phyloP scores from a whole-genome alignment of 2,888 invertebrate species.

The Chrysotoxum bicinctum region DNA sequence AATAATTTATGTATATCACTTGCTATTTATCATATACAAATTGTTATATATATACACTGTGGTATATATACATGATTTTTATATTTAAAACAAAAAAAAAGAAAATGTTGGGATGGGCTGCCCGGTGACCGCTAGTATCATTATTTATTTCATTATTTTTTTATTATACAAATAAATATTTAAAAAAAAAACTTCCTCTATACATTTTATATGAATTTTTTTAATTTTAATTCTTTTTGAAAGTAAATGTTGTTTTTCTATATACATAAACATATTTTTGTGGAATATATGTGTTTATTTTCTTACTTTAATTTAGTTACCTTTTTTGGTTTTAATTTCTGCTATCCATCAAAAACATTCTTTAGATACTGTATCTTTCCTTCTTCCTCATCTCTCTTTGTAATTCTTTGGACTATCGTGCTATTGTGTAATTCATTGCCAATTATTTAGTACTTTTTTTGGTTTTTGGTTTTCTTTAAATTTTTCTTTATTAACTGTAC shows the following conservation, averaged over 20 bases:
- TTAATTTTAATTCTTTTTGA: conserved; percentile 48
- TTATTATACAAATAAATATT: conserved; percentile 78
- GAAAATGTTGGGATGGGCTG: conserved; percentile 82
- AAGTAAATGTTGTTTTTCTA: conserved; percentile 68
- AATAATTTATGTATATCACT: conserved; percentile 74
- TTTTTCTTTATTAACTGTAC: conserved; percentile 56
- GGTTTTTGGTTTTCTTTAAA: conserved; percentile 1
- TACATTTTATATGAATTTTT: conserved; percentile 65
- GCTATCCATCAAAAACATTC: conserved; percentile 61
- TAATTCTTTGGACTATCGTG: conserved; percentile 57
- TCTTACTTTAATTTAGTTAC: conserved; percentile 16
- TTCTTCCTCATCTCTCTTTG: conserved; percentile 63
- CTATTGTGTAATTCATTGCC: conserved; percentile 64
- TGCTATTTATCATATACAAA: conserved; percentile 75
- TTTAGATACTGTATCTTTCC: conserved; percentile 63
- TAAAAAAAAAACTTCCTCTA: conserved; percentile 74
- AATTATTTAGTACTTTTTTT: conserved; percentile 48
- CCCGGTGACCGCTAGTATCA: conserved; percentile 82
- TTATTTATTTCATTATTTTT: conserved; percentile 74
- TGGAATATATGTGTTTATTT: conserved; percentile 66
- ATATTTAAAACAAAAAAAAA: conserved; percentile 76
- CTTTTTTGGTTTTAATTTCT: conserved; percentile 39
- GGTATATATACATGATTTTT: conserved; percentile 73
- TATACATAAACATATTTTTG: conserved; percentile 66
- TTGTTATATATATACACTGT: conserved; percentile 76